Evolutionary conservation across 2,888 invertebrate species (phyloP), one percentile per base, ranked within the genome.

Genomic region (Polydrusus pterygomalis): DNA sequence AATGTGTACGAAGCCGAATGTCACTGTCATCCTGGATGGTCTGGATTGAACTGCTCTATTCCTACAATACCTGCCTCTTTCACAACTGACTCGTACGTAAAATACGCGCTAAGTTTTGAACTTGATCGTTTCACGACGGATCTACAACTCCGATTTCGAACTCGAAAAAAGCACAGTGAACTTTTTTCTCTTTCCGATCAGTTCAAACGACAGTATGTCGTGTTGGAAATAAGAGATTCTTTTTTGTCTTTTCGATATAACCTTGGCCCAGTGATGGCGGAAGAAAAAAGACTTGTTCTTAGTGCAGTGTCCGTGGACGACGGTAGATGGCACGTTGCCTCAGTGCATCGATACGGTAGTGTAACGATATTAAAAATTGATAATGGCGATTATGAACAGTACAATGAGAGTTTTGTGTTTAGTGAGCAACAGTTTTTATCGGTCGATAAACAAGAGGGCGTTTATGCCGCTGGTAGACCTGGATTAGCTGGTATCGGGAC

Each of bases 301-400:
- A 95, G 95, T 81, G 94, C 95, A 5, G 94, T 97, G 30, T 92
- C 94, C 0, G 97, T 98, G 2, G 96, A 97, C 84, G 96, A 98
- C 86, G 98, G 98, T 0, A 97, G 97, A 84, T 98, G 98, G 98
- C 98, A 98, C 86, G 95, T 96, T 68, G 96, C 97, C 6, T 92
- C 95, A 80, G 95, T 97, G 0, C 94, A 95, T 82, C 91, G 98
- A 70, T 96, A 95, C 81, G 97, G 97, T 45, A 96, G 96, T 63
- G 95, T 96, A 11, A 97, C 97, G 10, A 95, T 95, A 64, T 89
- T 98, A 74, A 96, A 95, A 86, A 89, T 98, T 80, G 98, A 98
- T 85, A 96, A 96, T 5, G 98, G 98, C 1, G 97, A 97, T 88
- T 97, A 97, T 0, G 89, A 96, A 77, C 90, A 96, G 75, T 97